Conservation (phyloP, 2,888 invertebrate genomes). For the Conistra vaccinii region DNA sequence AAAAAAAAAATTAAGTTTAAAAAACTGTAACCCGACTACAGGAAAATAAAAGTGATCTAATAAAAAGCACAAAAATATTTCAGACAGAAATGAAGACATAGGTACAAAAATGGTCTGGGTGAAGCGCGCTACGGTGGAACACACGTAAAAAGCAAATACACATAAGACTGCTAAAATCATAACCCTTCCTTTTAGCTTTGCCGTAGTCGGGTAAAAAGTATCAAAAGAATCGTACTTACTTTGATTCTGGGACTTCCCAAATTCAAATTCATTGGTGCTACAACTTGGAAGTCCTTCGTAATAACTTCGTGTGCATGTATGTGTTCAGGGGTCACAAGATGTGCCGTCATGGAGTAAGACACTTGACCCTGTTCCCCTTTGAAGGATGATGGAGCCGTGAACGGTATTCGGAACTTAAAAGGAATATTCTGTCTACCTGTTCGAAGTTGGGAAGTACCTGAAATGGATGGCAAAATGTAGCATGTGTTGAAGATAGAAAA, state of each 20-base stretch:
- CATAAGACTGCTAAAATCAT: no score
- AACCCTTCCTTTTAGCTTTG: no score
- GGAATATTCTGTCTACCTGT: conserved; percentile 73
- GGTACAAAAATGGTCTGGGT: no score
- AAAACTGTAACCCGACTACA: no score
- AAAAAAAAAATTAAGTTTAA: no score
- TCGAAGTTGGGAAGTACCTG: conserved; percentile 71
- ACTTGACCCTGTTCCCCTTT: conserved; percentile 73
- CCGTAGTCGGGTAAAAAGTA: no score
- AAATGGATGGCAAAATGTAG: conserved; percentile 28
- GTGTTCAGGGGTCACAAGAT: conserved; percentile 68
- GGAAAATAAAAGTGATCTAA: no score
- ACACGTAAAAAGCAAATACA: no score
- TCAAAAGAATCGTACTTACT: conserved; percentile 57
- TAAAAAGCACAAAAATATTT: no score
- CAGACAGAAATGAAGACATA: no score
- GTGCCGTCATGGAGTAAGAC: conserved; percentile 72
- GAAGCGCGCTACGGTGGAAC: no score
- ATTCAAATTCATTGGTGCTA: conserved; percentile 80
- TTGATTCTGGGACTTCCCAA: conserved; percentile 69
- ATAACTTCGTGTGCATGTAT: conserved; percentile 64
- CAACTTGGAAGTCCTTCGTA: conserved; percentile 72
- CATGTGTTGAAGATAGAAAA: background rate
- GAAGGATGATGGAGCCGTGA: conserved; percentile 77
- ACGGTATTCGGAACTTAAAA: conserved; percentile 79